Conservation (phyloP, 2,113 vertebrate species). For the Fulica atra region DNA sequence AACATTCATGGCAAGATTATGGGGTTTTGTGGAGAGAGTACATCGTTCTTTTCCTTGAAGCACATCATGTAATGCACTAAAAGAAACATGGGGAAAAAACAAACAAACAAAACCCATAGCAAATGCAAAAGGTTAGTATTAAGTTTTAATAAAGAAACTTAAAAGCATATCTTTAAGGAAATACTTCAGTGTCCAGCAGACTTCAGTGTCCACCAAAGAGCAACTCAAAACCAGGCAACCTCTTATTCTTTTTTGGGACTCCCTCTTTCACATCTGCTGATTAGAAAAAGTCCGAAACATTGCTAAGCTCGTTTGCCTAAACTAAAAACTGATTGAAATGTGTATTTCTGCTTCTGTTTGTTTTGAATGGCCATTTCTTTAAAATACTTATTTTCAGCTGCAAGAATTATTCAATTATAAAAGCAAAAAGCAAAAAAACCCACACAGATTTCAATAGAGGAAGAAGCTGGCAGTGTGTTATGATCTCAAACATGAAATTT, state of each 20-base stretch:
- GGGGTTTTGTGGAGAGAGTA: neutral
- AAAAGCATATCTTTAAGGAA: neutral
- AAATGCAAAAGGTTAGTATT: neutral
- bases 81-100: neutral
- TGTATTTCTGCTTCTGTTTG: neutral
- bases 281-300: no score
- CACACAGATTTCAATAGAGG: neutral
- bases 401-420: neutral
- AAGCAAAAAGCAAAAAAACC: neutral
- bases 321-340: no score
- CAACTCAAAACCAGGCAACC: neutral
- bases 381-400: neutral
- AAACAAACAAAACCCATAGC: neutral
- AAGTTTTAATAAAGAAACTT: neutral
- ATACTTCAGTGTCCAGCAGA: neutral
- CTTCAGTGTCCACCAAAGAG: neutral
- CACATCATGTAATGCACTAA: neutral
- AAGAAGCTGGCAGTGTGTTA: neutral
- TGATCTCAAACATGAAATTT: neutral
- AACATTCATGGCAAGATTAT: neutral
- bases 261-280: no score
- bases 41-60: neutral
- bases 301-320: no score
- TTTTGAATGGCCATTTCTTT: neutral
- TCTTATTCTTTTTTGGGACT: neutral